A percentile compares a stretch with the other conserved stretches of the same genome.
Evolutionary conservation across 2,888 invertebrate species (phyloP).

Genomic region (Drosophila kanekoi): DNA sequence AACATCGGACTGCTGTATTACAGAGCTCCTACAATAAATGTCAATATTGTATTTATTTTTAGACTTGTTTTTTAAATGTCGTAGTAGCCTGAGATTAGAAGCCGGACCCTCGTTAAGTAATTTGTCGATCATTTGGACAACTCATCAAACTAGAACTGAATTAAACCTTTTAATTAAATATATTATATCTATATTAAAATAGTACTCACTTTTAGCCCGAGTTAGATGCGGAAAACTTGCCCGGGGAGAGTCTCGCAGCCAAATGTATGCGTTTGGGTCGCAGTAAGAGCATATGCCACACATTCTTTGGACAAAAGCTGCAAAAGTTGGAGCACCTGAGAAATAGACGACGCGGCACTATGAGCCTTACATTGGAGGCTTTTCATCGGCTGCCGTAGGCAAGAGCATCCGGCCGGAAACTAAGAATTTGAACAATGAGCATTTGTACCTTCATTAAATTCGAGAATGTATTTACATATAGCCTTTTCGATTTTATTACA

Average conservation of each 20-base stretch:
- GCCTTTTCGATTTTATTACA: conserved; percentile 59
- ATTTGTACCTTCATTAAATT: conserved; percentile 39
- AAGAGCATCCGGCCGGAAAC: not conserved
- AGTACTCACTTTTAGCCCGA: not conserved
- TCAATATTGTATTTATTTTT: too few species aligned
- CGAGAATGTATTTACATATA: conserved; percentile 58
- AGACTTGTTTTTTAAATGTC: too few species aligned
- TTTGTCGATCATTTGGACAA: too few species aligned
- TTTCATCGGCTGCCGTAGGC: conserved; percentile 31
- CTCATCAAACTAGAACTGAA: not conserved
- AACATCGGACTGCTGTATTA: too few species aligned
- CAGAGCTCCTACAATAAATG: too few species aligned
- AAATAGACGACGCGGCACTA: conserved; percentile 19
- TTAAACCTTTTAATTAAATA: not conserved
- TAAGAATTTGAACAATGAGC: conserved; percentile 14
- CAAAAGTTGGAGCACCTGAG: conserved; percentile 42
- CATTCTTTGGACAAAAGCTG: conserved; percentile 28
- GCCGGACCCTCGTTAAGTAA: too few species aligned
- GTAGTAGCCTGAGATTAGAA: too few species aligned
- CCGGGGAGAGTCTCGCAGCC: conserved; percentile 18
- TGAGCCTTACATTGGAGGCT: conserved; percentile 48
- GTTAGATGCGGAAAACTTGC: not conserved
- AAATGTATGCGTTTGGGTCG: conserved; percentile 38
- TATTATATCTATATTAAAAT: not conserved
- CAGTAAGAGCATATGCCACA: conserved; percentile 1